phyloP scores from a whole-genome alignment of 2,797 vertebrate genomes.

The Apodemus agrarius region DNA sequence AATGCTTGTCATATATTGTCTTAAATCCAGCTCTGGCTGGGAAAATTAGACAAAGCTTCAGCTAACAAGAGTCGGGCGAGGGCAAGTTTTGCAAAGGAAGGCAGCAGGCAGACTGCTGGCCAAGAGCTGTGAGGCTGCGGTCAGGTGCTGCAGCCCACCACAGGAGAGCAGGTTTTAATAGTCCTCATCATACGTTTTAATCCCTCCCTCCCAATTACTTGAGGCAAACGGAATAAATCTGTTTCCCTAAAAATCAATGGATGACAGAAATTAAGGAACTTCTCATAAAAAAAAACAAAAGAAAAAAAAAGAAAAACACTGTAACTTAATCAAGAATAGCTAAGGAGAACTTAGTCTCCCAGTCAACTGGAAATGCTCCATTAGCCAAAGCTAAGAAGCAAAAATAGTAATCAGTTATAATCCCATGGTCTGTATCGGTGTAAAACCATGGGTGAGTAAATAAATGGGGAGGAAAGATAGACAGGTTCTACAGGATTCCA shows the following conservation, averaged over 20 bases:
- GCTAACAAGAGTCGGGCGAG: background rate
- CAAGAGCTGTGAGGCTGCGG: background rate
- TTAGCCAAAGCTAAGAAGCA: background rate
- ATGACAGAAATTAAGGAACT: background rate
- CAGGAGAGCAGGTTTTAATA: background rate
- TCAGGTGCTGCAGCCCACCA: background rate
- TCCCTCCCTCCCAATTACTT: background rate
- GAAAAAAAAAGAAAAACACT: background rate
- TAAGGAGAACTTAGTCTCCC: background rate
- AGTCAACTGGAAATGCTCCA: background rate
- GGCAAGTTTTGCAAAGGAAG: background rate
- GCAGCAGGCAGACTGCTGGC: background rate
- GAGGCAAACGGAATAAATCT: background rate
- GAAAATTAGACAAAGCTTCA: constrained; percentile 9
- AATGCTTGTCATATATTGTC: background rate
- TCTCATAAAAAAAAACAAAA: background rate
- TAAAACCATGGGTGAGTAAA: background rate
- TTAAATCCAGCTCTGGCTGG: constrained; percentile 1
- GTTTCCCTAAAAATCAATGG: background rate
- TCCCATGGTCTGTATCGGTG: background rate
- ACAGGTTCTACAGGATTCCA: background rate
- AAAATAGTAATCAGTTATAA: background rate
- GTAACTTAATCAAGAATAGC: background rate
- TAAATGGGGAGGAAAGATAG: background rate
- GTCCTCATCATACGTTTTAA: background rate